Percentiles rank a stretch among this genome's conserved stretches.
Conservation (phyloP, 2,797 vertebrate genomes). For the Pantherophis vulpinus region DNA sequence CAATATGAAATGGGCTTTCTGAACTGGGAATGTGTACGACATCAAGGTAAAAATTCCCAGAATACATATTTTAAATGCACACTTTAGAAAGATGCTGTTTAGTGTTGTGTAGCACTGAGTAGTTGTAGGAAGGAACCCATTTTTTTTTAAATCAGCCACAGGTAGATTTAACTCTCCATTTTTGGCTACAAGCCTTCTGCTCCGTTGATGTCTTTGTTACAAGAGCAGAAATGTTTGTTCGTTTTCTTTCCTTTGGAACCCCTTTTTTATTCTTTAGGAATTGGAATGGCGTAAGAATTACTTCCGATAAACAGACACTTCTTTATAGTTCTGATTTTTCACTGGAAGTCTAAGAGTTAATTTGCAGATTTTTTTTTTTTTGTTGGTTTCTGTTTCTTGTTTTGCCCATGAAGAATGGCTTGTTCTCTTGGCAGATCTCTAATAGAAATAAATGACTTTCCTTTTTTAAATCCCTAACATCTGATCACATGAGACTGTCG, state of each 20-base stretch:
- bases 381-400: background rate
- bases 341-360: constrained; percentile 19
- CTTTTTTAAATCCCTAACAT: constrained; percentile 35
- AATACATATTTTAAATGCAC: background rate
- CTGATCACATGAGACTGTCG: constrained; percentile 21
- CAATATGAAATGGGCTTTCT: background rate
- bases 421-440: constrained; percentile 29
- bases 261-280: background rate
- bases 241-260: background rate
- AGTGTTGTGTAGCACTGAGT: background rate
- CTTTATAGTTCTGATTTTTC: background rate
- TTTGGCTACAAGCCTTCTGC: background rate
- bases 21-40: background rate
- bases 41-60: background rate
- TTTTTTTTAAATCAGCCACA: background rate
- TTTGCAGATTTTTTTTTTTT: background rate
- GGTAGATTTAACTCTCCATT: background rate
- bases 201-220: background rate
- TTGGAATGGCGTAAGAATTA: background rate
- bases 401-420: background rate
- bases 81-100: background rate
- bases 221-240: background rate
- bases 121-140: background rate
- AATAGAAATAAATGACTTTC: constrained; percentile 24
- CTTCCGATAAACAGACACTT: background rate